Conservation (phyloP, 2,113 vertebrate species). For the Hyla sarda region DNA sequence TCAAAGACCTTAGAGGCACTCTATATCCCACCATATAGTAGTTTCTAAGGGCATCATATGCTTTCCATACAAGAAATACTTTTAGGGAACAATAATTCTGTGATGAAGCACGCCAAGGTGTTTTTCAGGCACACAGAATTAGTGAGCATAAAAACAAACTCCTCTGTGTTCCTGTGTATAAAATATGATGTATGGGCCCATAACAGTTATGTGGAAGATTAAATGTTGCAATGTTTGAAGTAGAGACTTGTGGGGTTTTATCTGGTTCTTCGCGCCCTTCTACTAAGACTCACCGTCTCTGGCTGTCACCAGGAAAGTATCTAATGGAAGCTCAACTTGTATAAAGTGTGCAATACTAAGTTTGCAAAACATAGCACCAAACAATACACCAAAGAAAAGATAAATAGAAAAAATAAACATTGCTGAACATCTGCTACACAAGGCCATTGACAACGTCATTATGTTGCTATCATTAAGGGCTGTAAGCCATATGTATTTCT, state of each 20-base stretch:
- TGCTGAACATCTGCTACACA: background rate
- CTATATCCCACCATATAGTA: background rate
- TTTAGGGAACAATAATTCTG: background rate
- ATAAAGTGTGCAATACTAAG: conserved; percentile 13
- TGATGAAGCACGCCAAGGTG: background rate
- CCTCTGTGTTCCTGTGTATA: background rate
- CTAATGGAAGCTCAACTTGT: background rate
- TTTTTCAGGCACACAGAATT: background rate
- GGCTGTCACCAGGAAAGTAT: background rate
- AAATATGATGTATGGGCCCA: background rate
- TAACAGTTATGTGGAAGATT: background rate
- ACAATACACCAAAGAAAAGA: background rate
- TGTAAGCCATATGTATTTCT: background rate
- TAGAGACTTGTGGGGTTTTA: background rate
- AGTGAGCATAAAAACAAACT: background rate
- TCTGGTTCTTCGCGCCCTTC: background rate
- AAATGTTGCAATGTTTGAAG: background rate
- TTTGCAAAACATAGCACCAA: background rate
- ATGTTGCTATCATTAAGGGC: background rate
- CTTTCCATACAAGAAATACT: background rate
- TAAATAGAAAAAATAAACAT: background rate
- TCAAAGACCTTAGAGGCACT: background rate
- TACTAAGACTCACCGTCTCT: background rate
- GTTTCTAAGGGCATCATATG: background rate
- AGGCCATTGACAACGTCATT: background rate